Base-by-base conservation (phyloP, 2,113 vertebrate genomes). In the Propithecus coquereli region DNA sequence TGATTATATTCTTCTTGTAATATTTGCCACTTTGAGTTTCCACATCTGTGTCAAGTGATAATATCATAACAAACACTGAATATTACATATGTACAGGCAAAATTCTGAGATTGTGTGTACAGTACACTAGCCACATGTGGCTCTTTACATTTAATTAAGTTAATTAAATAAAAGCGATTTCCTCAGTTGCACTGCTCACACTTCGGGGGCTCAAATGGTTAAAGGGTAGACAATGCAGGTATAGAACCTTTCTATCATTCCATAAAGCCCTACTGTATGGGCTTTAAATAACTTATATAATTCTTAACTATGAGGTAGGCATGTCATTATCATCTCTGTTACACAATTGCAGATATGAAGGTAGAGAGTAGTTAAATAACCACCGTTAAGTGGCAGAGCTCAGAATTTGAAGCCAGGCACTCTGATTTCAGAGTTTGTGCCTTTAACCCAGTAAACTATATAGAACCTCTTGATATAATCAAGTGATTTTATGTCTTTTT, bases 221-320 rank as follows among this genome's bases (percentile, higher is more conserved):
- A 95, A 32, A 86, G n/a, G 66, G 8, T 89, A 95, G 90, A 81
- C 63, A 90, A 16, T 81, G 40, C 6, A 85, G 34, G 57, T 80
- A 80, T 0, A 80, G 70, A 89, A 82, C 34, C 84, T 96, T 79
- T 93, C 30, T 92, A 1, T 92, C 25, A 70, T 76, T 93, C 25
- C 54, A 2, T 81, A 52, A 92, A 82, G 13, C 23, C 0, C 8
- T 66, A 18, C 80, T 77, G 25, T 90, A 3, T 94, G 52, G 37
- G 10, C 47, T 94, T 94, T 95, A 91, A 63, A 40, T 79, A 88
- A 59, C 37, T 91, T n/a, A 40, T 87, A 65, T 84, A 90, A 80
- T 90, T 17, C 8, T 81, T 97, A 74, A 9, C 6, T 37, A 6
- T 83, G 34, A 74, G 9, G 17, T 93, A 63, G 25, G 45, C 43